phyloP scores from a whole-genome alignment of 2,888 invertebrate genomes.

The Notodonta ziczac region DNA sequence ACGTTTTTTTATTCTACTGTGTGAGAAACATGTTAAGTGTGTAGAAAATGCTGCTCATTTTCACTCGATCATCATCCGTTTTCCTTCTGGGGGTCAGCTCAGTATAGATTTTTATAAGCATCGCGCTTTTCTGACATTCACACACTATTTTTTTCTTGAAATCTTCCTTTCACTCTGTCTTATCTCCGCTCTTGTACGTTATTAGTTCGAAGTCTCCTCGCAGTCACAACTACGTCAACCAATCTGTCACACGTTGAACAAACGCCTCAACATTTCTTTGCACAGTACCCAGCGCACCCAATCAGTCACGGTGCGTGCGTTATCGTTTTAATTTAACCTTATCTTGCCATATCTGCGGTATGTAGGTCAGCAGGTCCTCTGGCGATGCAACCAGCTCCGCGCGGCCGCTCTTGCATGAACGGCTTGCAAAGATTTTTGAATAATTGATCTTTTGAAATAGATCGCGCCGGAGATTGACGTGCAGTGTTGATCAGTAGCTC shows the following conservation, averaged over 20 bases:
- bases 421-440: slow-evolving; percentile 19
- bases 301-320: slow-evolving; percentile 35
- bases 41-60: no score
- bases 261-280: not conserved
- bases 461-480: not conserved
- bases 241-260: not conserved
- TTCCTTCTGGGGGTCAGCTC: no score
- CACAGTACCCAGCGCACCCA: slow-evolving; percentile 31
- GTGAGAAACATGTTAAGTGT: no score
- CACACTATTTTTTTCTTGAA: no score
- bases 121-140: no score
- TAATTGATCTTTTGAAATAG: slow-evolving; percentile 29
- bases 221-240: not conserved
- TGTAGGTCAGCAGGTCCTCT: slow-evolving; percentile 56
- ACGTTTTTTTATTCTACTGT: no score
- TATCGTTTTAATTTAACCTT: slow-evolving; percentile 54
- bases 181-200: no score
- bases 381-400: slow-evolving; percentile 26
- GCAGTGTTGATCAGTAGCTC: not conserved
- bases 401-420: slow-evolving; percentile 40
- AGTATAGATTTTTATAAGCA: no score
- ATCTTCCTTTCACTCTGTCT: no score
- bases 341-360: slow-evolving; percentile 41
- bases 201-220: no score
- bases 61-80: no score